Evolutionary conservation across 2,888 invertebrate species (phyloP), one percentile per base, ranked within the genome.

Genomic region (Epicampocera succincta): DNA sequence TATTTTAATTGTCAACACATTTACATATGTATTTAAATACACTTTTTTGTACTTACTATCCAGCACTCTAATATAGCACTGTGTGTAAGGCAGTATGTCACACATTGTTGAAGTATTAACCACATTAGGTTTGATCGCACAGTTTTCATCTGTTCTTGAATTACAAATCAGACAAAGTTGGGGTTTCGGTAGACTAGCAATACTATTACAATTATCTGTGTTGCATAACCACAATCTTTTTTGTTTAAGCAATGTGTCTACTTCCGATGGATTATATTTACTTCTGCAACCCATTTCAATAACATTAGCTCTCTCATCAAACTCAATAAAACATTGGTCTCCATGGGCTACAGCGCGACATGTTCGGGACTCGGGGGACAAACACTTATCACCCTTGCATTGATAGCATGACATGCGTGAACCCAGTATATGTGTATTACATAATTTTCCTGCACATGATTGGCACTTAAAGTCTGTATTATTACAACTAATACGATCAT

Each of bases 191-290:
- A 87, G 4, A 1, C 84, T 86, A 0, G 86, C 86, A 1, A 78
- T 17, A 8, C 75, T 71, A 75, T 90, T 90, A 80, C 90, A 90
- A 38, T 89, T 87, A 9, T 88, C 87, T 0, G 68, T 85, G 8
- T 87, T 85, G 71, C 90, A 90, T 4, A 85, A 56, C 87, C 87
- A 88, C 3, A 90, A 44, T 1, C 83, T 84, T 58, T 89, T 87
- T 6, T 84, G 74, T 0, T 69, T 21, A 11, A 87, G 40, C 11
- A 89, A 56, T 0, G 48, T 5, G 0, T 63, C 46, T 0, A 85
- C 81, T n/a, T 87, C 88, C 2, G 68, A 77, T 0, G 85, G 83
- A 69, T 89, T 86, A 77, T 86, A 87, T 50, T 88, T 85, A 60
- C 87, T 90, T 21, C 85, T 85, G 74, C 90, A 90, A 8, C 90